These are phyloP conservation scores for Fregetta grallaria DNA, from an alignment of 2,113 vertebrate species.

Conservation along the genomic window DNA sequence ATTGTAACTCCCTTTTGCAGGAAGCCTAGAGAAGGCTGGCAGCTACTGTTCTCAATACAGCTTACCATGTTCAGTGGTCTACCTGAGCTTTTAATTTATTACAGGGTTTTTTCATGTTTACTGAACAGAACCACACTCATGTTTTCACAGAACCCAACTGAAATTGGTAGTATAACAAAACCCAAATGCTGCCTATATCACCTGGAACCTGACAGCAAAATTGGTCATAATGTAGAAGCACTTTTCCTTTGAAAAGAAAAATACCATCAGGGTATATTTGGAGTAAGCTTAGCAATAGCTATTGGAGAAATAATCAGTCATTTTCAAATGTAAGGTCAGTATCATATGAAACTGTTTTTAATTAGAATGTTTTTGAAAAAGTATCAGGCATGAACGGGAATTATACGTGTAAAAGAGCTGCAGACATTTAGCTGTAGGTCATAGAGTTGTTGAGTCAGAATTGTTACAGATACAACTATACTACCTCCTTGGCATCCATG, in stretches of 20 bases:
- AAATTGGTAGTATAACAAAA: not conserved
- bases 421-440: not conserved
- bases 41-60: not conserved
- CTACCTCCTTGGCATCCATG: not conserved
- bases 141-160: not conserved
- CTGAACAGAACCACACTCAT: not conserved
- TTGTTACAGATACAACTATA: not conserved
- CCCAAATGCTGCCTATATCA: not conserved
- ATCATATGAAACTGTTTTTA: not conserved
- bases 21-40: not conserved
- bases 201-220: not conserved
- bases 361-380: not conserved
- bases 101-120: not conserved
- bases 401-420: not conserved
- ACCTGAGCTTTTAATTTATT: not conserved
- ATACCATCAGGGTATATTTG: not conserved
- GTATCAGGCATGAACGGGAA: not conserved
- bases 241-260: not conserved
- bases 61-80: not conserved
- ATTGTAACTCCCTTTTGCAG: not conserved
- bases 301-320: not conserved
- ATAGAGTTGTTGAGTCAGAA: not conserved
- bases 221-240: not conserved
- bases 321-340: not conserved
- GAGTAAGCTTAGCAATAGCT: not conserved